Conservation (phyloP, 2,888 invertebrate species). For the Craniophora ligustri region DNA sequence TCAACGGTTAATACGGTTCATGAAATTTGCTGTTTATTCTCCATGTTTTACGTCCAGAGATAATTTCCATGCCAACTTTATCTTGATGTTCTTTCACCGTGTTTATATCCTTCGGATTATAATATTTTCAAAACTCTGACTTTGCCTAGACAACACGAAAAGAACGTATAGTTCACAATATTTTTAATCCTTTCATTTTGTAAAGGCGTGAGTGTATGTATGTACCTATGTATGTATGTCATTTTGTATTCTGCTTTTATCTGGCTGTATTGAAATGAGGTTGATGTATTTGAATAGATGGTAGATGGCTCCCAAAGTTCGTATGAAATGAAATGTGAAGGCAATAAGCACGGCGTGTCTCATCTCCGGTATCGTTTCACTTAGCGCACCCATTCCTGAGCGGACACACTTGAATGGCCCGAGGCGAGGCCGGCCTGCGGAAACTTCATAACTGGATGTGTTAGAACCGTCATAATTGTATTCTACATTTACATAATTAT, state of each 20-base stretch:
- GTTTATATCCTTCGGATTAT: slow-evolving; percentile 13
- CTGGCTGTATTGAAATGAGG: slow-evolving; percentile 3
- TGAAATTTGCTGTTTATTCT: slow-evolving; percentile 29
- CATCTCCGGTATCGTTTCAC: slow-evolving; percentile 82
- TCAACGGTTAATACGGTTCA: slow-evolving; percentile 35
- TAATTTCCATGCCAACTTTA: slow-evolving; percentile 37
- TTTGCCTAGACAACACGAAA: too few relatives aligned
- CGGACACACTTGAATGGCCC: slow-evolving; percentile 72
- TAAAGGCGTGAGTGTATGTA: too few relatives aligned
- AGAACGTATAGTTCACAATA: too few relatives aligned
- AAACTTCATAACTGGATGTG: slow-evolving; percentile 51
- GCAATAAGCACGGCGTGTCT: slow-evolving; percentile 63
- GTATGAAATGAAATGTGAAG: slow-evolving; percentile 66
- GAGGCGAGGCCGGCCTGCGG: slow-evolving; percentile 53
- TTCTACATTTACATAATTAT: slow-evolving; percentile 52
- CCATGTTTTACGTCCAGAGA: slow-evolving; percentile 15
- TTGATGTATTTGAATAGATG: slow-evolving; percentile 32
- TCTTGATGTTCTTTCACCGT: slow-evolving; percentile 28
- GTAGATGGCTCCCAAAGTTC: slow-evolving; percentile 51
- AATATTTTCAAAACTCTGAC: slow-evolving; percentile 20
- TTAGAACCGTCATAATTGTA: slow-evolving; percentile 53
- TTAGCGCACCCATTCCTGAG: slow-evolving; percentile 70
- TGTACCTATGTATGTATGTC: neutral
- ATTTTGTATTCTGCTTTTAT: neutral
- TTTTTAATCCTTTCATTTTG: too few relatives aligned